A percentile compares a stretch with the other conserved stretches of the same genome.
These are phyloP conservation scores for Hirtodrosophila alboralis DNA, from an alignment of 2,888 invertebrate genomes.

Conservation along the genomic window DNA sequence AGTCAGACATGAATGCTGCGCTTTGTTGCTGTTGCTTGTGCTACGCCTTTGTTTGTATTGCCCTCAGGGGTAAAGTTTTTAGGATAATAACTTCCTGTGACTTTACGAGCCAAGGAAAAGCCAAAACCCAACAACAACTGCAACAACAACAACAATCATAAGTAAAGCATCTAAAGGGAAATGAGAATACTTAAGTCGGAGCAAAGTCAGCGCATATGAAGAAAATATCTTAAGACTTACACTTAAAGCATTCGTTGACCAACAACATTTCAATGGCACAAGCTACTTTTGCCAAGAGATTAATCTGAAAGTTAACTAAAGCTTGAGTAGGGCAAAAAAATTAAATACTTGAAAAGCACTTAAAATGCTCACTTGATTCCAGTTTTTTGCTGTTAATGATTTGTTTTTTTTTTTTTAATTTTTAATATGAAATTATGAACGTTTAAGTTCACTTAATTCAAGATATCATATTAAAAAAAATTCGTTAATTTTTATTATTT, in stretches of 20 bases:
- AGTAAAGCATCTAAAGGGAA: constrained; percentile 59
- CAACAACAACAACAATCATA: constrained; percentile 25
- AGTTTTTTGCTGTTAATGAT: too few species aligned
- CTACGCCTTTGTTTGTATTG: constrained; percentile 79
- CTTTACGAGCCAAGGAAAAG: constrained; percentile 74
- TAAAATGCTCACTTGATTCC: too few species aligned
- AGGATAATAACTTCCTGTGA: constrained; percentile 81
- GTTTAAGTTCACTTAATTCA: too few species aligned
- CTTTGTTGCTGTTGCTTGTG: constrained; percentile 71
- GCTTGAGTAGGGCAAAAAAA: background rate
- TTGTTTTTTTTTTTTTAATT: too few species aligned
- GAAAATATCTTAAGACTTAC: constrained; percentile 68
- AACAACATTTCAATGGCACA: constrained; percentile 39
- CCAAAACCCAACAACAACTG: constrained; percentile 56
- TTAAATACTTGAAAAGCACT: background rate
- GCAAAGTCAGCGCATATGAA: constrained; percentile 58
- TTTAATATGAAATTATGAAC: too few species aligned
- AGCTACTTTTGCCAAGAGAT: constrained; percentile 2
- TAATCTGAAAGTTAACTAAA: constrained; percentile 1
- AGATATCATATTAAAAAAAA: too few species aligned
- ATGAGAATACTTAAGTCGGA: constrained; percentile 74
- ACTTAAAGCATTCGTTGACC: constrained; percentile 68
- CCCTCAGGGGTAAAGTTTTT: constrained; percentile 81
- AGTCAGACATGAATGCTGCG: constrained; percentile 75
- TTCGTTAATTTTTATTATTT: too few species aligned